Conservation (phyloP, 1,140 invertebrate genomes). For the Lethrus apterus region DNA sequence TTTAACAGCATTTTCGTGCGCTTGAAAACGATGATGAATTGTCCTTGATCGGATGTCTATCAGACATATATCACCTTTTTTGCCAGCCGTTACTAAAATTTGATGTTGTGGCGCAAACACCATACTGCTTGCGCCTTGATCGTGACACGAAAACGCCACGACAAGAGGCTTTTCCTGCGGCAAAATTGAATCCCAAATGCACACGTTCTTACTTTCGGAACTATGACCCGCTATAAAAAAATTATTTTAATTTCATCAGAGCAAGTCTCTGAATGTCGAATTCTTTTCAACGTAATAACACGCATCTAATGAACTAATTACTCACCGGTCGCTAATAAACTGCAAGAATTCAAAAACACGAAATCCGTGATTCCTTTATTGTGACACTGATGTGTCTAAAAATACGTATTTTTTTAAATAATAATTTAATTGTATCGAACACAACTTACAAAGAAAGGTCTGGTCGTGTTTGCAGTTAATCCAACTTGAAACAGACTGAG, state of each 20-base stretch:
- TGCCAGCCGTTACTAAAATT: constrained; percentile 87
- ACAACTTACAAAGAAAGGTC: constrained; percentile 91
- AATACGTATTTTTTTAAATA: too few relatives aligned
- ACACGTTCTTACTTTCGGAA: constrained; percentile 95
- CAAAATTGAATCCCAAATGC: constrained; percentile 96
- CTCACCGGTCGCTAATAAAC: constrained; percentile 88
- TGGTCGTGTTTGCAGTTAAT: constrained; percentile 67
- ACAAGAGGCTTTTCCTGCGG: constrained; percentile 91
- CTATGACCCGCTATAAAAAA: constrained; percentile 76
- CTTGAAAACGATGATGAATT: constrained; percentile 81
- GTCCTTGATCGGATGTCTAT: constrained; percentile 87
- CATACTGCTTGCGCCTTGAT: constrained; percentile 81
- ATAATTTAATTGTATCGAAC: not conserved
- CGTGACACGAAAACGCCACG: constrained; percentile 85
- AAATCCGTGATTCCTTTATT: constrained; percentile 97
- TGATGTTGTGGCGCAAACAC: constrained; percentile 91
- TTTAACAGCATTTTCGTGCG: constrained; percentile 89
- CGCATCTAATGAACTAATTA: constrained; percentile 15
- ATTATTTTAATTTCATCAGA: not conserved
- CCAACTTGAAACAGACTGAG: constrained; percentile 92
- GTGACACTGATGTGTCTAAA: constrained; percentile 90
- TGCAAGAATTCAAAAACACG: constrained; percentile 94
- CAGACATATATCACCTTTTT: constrained; percentile 92
- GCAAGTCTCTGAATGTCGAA: not conserved
- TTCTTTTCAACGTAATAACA: too few relatives aligned